Evolutionary conservation across 2,888 invertebrate genomes (phyloP), one percentile per base, ranked within the genome.

Genomic region (Stenchaetothrips biformis): DNA sequence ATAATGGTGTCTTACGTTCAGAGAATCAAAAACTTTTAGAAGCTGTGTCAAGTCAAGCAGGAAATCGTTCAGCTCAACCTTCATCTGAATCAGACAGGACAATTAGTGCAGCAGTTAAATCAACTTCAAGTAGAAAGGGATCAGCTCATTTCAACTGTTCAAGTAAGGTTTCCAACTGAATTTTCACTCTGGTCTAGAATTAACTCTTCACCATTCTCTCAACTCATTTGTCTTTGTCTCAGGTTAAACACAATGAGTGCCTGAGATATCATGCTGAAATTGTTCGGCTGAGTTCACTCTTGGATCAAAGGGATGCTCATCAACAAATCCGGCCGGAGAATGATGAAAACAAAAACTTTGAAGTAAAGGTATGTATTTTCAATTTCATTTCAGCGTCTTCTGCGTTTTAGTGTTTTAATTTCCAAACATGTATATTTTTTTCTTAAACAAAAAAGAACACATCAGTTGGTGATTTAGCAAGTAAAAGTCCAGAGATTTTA

Each of bases 261-360:
- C 87, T 95, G 48, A 91, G 92, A 82, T 97, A 96, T 86, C 95
- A 97, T 84, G 90, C 89, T 49, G 97, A 97, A 88, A 93, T 96
- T 81, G 94, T 96, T 85, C 89, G 95, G 48, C 86, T 97, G 77
- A 91, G 92, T 81, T 90, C 90, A 81, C 80, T 87, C 1, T 79
- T 87, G 21, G 83, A 82, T 62, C 86, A 86, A n/a, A 86, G 87
- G 81, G 79, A 74, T 8, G 59, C 59, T 18, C 16, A 18, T 59
- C 59, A 59, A 47, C 90, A 92, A 82, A 90, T 90, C 84, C 86
- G 84, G 6, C 83, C 85, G 18, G 84, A 85, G 83, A 80, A 81
- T 80, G 67, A 80, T 47, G 27, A 37, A 81, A 77, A 37, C 48
- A 25, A 49, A 74, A 7, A 9, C 48, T 21, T 49, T 37, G 37